Percentiles rank a stretch among this genome's conserved stretches.
Evolutionary conservation across 2,113 vertebrate species (phyloP).

Genomic region (Dissostichus mawsoni): DNA sequence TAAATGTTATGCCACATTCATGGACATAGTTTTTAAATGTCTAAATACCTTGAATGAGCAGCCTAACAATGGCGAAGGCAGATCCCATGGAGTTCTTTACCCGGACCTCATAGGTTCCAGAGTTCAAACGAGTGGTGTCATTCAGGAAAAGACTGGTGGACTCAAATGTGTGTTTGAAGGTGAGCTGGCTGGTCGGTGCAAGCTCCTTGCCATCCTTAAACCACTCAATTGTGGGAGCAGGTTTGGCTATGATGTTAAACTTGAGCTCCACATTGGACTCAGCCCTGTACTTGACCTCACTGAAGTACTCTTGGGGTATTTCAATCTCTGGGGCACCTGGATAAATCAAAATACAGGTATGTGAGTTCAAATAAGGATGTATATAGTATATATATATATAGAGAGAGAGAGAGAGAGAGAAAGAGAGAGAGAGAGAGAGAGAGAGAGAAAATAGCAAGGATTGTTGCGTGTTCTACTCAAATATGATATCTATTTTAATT

Average conservation of each 20-base stretch:
- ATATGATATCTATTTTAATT: background rate
- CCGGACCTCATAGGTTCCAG: conserved; percentile 93
- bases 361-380: background rate
- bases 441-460: background rate
- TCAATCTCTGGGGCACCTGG: conserved; percentile 95
- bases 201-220: conserved; percentile 93
- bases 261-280: conserved; percentile 90
- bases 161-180: conserved; percentile 90
- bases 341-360: background rate
- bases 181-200: conserved; percentile 85
- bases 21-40: background rate
- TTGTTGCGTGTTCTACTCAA: background rate
- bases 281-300: conserved; percentile 92
- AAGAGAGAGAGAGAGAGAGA: too few species aligned
- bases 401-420: too few species aligned
- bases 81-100: conserved; percentile 97
- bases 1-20: background rate
- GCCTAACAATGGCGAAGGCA: conserved; percentile 88
- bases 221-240: conserved; percentile 95
- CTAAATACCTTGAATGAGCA: conserved; percentile 93
- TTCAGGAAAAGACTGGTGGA: conserved; percentile 90
- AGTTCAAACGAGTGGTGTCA: conserved; percentile 92
- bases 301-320: conserved; percentile 92
- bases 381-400: background rate
- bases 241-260: conserved; percentile 95